Evolutionary conservation across 2,888 invertebrate genomes (phyloP).

Genomic region (Nebria salina): DNA sequence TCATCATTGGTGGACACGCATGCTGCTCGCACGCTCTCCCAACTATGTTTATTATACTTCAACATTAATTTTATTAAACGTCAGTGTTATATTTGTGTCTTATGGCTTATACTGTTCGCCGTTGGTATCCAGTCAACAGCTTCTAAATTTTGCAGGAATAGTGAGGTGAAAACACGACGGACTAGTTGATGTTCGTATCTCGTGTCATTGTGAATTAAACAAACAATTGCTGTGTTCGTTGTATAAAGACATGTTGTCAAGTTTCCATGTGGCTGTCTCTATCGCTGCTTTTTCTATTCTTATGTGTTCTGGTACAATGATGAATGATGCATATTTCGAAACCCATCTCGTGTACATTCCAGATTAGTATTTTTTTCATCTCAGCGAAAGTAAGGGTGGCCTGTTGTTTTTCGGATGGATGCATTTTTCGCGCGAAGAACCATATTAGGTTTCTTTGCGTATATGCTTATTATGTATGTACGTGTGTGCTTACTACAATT

Average conservation of each 20-base stretch:
- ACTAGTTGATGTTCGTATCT: background rate
- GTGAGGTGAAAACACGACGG: background rate
- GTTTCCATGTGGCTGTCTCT: background rate
- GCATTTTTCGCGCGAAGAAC: background rate
- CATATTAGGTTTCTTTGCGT: background rate
- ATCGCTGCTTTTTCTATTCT: background rate
- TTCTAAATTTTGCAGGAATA: background rate
- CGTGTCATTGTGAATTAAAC: slow-evolving; percentile 1
- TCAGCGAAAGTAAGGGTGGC: background rate
- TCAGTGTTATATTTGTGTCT: slow-evolving; percentile 7
- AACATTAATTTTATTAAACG: slow-evolving; percentile 32
- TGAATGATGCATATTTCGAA: background rate
- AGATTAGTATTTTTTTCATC: background rate
- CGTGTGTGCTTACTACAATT: slow-evolving; percentile 21
- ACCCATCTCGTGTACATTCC: background rate
- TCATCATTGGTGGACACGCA: slow-evolving; percentile 30
- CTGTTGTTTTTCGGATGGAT: background rate
- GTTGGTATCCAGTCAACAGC: background rate
- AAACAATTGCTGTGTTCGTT: background rate
- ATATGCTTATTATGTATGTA: background rate
- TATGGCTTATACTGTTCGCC: background rate
- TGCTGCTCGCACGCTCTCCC: slow-evolving; percentile 10
- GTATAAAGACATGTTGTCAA: background rate
- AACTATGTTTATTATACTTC: slow-evolving; percentile 20
- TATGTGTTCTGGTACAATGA: background rate